phyloP scores from a whole-genome alignment of 2,888 invertebrate genomes.

The Danaus chrysippus region DNA sequence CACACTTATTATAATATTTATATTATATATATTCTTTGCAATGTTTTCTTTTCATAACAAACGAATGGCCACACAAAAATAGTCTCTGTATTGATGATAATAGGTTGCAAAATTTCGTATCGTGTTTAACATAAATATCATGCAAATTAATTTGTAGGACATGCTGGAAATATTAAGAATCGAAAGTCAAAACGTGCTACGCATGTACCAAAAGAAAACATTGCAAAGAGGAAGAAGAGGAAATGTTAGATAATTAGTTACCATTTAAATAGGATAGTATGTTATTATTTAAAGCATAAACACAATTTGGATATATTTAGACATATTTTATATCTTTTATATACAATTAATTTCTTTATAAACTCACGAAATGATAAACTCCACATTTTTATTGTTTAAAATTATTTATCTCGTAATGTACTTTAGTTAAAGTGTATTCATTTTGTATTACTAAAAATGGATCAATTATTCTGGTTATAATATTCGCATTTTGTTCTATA shows the following conservation, averaged over 20 bases:
- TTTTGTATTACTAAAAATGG: too few relatives aligned
- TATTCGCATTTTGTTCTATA: too few relatives aligned
- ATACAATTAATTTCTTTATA: too few relatives aligned
- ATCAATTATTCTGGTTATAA: too few relatives aligned
- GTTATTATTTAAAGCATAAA: not conserved
- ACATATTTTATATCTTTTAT: too few relatives aligned
- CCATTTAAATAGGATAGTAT: conserved; percentile 2
- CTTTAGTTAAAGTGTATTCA: too few relatives aligned
- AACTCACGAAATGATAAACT: too few relatives aligned
- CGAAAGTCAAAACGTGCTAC: conserved; percentile 44
- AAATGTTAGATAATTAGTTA: conserved; percentile 30
- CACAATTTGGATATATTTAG: too few relatives aligned
- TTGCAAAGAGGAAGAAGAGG: conserved; percentile 70
- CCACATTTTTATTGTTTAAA: too few relatives aligned
- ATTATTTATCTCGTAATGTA: too few relatives aligned
- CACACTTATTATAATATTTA: conserved; percentile 12
- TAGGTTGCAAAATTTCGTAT: conserved; percentile 13
- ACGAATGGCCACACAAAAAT: conserved; percentile 69
- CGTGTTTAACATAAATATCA: conserved; percentile 30
- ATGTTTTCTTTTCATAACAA: conserved; percentile 59
- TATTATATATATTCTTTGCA: conserved; percentile 57
- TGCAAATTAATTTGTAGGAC: conserved; percentile 43
- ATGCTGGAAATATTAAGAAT: conserved; percentile 49
- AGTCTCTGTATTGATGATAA: conserved; percentile 46
- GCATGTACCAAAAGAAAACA: conserved; percentile 68